Evolutionary conservation across 2,113 vertebrate species (phyloP).

Genomic region (Garra rufa): DNA sequence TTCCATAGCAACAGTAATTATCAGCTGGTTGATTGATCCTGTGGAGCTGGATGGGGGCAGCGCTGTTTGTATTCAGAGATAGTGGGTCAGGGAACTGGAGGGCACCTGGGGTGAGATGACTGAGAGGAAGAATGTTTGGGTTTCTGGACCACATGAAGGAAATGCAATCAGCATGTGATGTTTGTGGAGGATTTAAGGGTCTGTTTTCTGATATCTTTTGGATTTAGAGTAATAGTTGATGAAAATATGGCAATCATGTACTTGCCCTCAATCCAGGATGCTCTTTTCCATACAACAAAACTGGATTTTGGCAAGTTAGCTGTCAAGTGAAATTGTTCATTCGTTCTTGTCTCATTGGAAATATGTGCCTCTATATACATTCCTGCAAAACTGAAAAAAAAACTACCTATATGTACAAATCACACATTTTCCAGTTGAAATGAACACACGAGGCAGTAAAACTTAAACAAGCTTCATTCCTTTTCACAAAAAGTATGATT

Average conservation of each 20-base stretch:
- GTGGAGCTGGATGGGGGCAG: neutral
- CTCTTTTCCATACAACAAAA: neutral
- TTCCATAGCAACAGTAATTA: slow-evolving; percentile 52
- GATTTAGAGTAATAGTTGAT: neutral
- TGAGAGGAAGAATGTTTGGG: slow-evolving; percentile 12
- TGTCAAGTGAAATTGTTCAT: no score
- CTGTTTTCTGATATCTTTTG: neutral
- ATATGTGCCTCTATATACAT: no score
- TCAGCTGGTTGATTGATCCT: slow-evolving; percentile 54
- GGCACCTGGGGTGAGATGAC: slow-evolving; percentile 12
- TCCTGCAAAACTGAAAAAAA: no score
- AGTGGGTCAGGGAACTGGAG: slow-evolving; percentile 9
- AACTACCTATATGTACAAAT: no score
- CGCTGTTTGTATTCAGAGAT: slow-evolving; percentile 18
- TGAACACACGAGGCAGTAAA: no score
- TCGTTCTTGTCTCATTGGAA: no score
- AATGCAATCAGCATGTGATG: neutral
- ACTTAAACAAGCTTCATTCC: no score
- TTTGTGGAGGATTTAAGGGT: neutral
- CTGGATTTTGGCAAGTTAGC: neutral
- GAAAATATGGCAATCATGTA: neutral
- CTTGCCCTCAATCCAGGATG: neutral
- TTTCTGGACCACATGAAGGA: slow-evolving; percentile 7
- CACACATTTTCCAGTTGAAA: no score
- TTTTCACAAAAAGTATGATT: no score